These are phyloP conservation scores for Gallinago solitaria DNA, from an alignment of 2,797 vertebrate species.

Conservation along the genomic window DNA sequence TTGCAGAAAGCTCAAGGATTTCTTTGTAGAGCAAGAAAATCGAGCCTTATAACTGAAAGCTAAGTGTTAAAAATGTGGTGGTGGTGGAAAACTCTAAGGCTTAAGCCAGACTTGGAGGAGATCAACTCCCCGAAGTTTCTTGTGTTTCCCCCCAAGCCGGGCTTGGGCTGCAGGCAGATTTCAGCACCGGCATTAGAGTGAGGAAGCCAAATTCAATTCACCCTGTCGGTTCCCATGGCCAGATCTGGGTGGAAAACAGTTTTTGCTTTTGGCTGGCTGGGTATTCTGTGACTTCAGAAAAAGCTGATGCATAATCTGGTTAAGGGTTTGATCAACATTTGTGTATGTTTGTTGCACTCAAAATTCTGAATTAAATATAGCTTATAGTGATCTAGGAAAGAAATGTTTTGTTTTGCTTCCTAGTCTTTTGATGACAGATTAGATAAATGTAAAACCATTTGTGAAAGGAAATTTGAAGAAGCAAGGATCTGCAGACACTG, in stretches of 20 bases:
- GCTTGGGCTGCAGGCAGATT: neutral
- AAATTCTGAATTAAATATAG: neutral
- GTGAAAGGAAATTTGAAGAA: neutral
- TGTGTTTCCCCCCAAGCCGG: accelerated
- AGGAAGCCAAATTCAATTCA: neutral
- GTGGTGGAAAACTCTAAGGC: neutral
- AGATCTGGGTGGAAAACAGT: neutral
- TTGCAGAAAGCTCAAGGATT: neutral
- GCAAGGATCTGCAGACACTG: neutral
- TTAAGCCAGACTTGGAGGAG: neutral
- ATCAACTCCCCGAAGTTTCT: neutral
- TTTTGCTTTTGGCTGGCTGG: neutral
- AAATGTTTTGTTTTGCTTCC: neutral
- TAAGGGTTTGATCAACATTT: neutral
- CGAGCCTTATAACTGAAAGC: neutral
- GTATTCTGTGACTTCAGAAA: neutral
- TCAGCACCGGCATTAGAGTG: accelerated
- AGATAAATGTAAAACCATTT: neutral
- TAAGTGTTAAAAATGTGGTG: neutral
- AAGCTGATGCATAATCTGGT: neutral
- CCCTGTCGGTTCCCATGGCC: neutral
- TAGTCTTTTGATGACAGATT: neutral
- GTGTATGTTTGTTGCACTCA: neutral
- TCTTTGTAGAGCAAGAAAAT: neutral
- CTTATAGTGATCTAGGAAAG: neutral